These are phyloP conservation scores for Platycheirus rosarum DNA, from an alignment of 2,888 invertebrate species.

Conservation along the genomic window DNA sequence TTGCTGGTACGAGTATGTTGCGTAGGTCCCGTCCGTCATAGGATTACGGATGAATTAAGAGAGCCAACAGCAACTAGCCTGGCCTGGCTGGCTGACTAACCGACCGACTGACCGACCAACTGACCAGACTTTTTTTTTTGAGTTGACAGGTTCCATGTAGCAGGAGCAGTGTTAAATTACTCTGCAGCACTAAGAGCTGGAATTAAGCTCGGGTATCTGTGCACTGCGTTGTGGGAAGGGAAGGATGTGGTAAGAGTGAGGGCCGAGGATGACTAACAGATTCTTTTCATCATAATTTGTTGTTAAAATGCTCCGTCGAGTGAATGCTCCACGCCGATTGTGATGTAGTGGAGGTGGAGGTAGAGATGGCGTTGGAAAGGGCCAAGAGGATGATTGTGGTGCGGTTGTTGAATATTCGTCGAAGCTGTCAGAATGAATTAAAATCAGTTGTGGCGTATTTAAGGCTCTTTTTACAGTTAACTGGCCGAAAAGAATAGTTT, in stretches of 20 bases:
- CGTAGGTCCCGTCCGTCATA: conserved; percentile 55
- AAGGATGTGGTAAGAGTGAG: conserved; percentile 45
- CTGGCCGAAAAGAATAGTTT: conserved; percentile 28
- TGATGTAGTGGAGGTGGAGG: conserved; percentile 2
- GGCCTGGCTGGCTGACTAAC: conserved; percentile 34
- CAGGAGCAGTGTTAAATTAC: conserved; percentile 69
- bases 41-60: conserved; percentile 52
- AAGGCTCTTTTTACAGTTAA: conserved; percentile 71
- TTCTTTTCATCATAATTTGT: conserved; percentile 73
- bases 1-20: conserved; percentile 32
- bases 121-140: conserved; percentile 34
- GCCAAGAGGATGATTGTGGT: background rate
- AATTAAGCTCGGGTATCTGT: conserved; percentile 64
- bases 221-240: no score
- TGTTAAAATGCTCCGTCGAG: conserved; percentile 67
- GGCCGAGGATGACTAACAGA: conserved; percentile 63
- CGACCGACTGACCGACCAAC: conserved; percentile 21
- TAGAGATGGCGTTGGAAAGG: conserved; percentile 11
- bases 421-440: conserved; percentile 73
- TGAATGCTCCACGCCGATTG: conserved; percentile 25
- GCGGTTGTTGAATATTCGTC: conserved; percentile 52
- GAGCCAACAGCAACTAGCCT: conserved; percentile 10
- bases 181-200: conserved; percentile 54
- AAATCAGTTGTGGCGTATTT: conserved; percentile 67
- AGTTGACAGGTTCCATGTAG: conserved; percentile 63